phyloP scores from a whole-genome alignment of 2,888 invertebrate species.

The Metalampra italica region DNA sequence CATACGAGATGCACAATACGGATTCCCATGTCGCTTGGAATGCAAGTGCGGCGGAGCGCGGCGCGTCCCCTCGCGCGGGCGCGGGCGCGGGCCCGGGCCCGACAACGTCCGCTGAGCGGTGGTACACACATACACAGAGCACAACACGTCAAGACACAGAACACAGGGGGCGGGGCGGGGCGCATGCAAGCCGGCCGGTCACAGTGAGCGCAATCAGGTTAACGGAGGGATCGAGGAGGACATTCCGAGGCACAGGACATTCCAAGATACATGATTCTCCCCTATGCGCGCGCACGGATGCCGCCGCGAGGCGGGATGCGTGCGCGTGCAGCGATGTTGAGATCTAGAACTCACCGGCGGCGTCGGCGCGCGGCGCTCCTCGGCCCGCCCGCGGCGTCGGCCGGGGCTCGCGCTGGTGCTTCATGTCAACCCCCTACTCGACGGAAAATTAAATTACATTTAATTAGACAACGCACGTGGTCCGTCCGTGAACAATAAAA shows the following conservation, averaged over 20 bases:
- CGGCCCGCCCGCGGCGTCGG: conserved; percentile 47
- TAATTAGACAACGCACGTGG: conserved; percentile 24
- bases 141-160: conserved; percentile 76
- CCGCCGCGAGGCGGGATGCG: conserved; percentile 38
- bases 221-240: conserved; percentile 74
- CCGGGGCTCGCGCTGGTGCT: conserved; percentile 23
- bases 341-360: conserved; percentile 77
- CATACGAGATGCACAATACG: conserved; percentile 53
- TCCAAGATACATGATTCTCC: conserved; percentile 80
- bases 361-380: conserved; percentile 21
- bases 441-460: conserved; percentile 38
- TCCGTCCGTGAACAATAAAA: conserved; percentile 13
- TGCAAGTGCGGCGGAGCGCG: conserved; percentile 68
- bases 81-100: conserved; percentile 35
- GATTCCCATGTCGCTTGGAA: conserved; percentile 79
- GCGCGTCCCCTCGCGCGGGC: conserved; percentile 51
- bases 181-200: conserved; percentile 58
- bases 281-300: conserved; percentile 70
- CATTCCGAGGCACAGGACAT: conserved; percentile 81
- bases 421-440: conserved; percentile 56
- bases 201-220: conserved; percentile 65
- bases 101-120: conserved; percentile 54
- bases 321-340: conserved; percentile 76
- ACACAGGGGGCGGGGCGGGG: conserved; percentile 59
- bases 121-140: conserved; percentile 63